Base-by-base conservation (phyloP, 2,113 vertebrate species). In the Trichechus manatus region DNA sequence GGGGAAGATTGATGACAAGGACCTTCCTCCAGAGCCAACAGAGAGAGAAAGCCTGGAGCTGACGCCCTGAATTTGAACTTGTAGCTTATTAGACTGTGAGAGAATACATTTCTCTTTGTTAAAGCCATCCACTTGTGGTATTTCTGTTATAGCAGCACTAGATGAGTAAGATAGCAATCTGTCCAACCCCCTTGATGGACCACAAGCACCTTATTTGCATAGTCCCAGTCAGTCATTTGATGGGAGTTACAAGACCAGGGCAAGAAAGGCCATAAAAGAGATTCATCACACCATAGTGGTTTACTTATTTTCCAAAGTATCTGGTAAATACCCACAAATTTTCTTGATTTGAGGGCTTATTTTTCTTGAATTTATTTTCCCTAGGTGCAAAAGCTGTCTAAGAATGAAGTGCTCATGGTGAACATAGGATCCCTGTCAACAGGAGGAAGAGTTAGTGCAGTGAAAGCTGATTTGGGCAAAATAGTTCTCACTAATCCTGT, bases 401-500 rank as follows among this genome's bases (percentile, higher is more conserved):
- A 99, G 98, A 99, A 99, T 96, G 99, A 99, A 98, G 99, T 99
- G 91, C 98, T 99, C 98, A 99, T 99, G 99, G 99, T 99, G 81
- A 99, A 99, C 98, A 99, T 99, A 97, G 99, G 99, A 96, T 99
- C 99, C 1, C 92, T 99, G 96, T 99, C 99, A 1, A 99, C 99
- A 6, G 99, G 99, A 80, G 99, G 99, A 63, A 99, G 99, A 72
- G 99, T 99, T 96, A 99, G 99, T 95, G 99, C 99, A 50, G 99
- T 99, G 81, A 99, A 99, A 97, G 99, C 99, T 10, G 99, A 99
- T 98, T 98, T 99, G 98, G 99, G 99, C 85, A 99, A 99, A 98
- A 99, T 99, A 20, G 99, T 99, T 94, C 98, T 99, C 31, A 99
- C 99, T 84, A 99, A 99, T 97, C 99, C 99, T 14, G 99, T 99